These are phyloP conservation scores for Epirrita christyi DNA, from an alignment of 2,888 invertebrate species.

Conservation along the genomic window DNA sequence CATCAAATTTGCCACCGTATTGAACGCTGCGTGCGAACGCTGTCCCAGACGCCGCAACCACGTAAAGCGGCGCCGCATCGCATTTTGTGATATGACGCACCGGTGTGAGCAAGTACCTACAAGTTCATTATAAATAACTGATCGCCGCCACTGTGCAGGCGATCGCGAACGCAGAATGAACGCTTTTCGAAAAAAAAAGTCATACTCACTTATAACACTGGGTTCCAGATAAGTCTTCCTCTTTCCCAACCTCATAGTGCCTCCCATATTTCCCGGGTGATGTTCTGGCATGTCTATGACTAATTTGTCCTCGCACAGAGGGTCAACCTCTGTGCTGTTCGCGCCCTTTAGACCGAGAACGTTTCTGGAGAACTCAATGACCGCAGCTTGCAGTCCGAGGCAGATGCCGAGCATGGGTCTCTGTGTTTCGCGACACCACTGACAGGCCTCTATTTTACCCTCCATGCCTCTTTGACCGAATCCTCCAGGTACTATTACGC, in stretches of 20 bases:
- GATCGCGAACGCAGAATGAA: too few relatives aligned
- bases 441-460: slow-evolving; percentile 97
- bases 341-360: slow-evolving; percentile 91
- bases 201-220: slow-evolving; percentile 86
- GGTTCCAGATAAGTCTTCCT: slow-evolving; percentile 92
- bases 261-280: slow-evolving; percentile 96
- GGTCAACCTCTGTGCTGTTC: slow-evolving; percentile 93
- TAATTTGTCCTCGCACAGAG: slow-evolving; percentile 89
- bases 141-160: too few relatives aligned
- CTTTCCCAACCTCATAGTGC: slow-evolving; percentile 99
- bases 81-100: too few relatives aligned
- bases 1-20: too few relatives aligned
- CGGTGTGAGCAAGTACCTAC: too few relatives aligned
- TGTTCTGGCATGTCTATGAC: slow-evolving; percentile 99
- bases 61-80: too few relatives aligned
- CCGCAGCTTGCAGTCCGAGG: slow-evolving; percentile 98
- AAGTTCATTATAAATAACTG: too few relatives aligned
- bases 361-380: slow-evolving; percentile 97
- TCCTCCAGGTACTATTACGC: slow-evolving; percentile 98
- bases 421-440: slow-evolving; percentile 95
- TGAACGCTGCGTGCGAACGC: too few relatives aligned
- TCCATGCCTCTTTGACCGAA: slow-evolving; percentile 98
- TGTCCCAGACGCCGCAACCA: too few relatives aligned
- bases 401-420: slow-evolving; percentile 98
- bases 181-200: too few relatives aligned